phyloP scores from a whole-genome alignment of 1,140 invertebrate species.

The Cydia amplana region DNA sequence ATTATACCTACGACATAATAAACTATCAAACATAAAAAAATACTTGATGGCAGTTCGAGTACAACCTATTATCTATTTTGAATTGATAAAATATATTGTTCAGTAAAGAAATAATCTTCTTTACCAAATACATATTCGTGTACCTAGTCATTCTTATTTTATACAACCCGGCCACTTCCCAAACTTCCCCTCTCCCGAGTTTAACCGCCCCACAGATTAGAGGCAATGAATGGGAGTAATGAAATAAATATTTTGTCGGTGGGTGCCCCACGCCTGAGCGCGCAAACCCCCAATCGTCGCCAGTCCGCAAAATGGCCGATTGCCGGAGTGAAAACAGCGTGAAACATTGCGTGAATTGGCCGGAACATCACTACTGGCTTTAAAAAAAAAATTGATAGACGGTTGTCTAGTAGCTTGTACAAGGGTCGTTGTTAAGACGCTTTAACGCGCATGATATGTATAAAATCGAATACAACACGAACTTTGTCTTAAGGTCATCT shows the following conservation, averaged over 20 bases:
- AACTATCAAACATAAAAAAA: too few relatives aligned
- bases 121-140: not conserved
- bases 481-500: too few relatives aligned
- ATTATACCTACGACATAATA: too few relatives aligned
- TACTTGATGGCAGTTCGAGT: too few relatives aligned
- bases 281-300: conserved; percentile 65
- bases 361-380: conserved; percentile 51
- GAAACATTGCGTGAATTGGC: conserved; percentile 61
- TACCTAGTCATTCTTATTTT: too few relatives aligned
- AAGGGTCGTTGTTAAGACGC: too few relatives aligned
- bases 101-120: too few relatives aligned
- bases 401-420: not conserved
- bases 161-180: not conserved
- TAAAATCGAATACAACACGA: too few relatives aligned
- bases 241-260: conserved; percentile 79
- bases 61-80: too few relatives aligned
- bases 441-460: too few relatives aligned
- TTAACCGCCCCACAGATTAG: conserved; percentile 67
- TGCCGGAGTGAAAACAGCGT: conserved; percentile 68
- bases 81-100: too few relatives aligned
- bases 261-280: conserved; percentile 69
- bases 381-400: not conserved
- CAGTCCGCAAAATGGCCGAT: conserved; percentile 67
- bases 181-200: conserved; percentile 32
- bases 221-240: conserved; percentile 76